Percentiles rank a stretch among this genome's conserved stretches.
Conservation (phyloP, 2,797 vertebrate genomes). For the Morus bassanus region DNA sequence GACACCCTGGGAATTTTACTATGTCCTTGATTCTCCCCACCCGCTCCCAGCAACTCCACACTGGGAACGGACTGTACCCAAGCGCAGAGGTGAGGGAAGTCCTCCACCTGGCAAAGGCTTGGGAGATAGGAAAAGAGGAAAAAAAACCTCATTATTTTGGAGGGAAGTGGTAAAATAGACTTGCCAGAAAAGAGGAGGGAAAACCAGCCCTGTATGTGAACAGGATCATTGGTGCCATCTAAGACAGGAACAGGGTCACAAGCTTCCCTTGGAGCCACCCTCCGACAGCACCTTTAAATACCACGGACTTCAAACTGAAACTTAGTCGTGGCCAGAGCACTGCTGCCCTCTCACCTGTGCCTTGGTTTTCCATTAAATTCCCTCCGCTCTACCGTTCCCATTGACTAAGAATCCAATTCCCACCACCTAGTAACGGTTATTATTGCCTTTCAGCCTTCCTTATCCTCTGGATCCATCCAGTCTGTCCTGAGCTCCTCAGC, state of each 20-base stretch:
- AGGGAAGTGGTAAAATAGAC: neutral
- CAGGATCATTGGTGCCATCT: neutral
- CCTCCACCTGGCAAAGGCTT: neutral
- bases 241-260: neutral
- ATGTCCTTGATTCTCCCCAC: neutral
- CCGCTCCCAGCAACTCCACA: neutral
- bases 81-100: neutral
- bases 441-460: neutral
- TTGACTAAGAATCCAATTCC: neutral
- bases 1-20: neutral
- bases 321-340: neutral
- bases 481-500: neutral
- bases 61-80: accelerated
- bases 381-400: neutral
- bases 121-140: neutral
- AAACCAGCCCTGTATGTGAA: neutral
- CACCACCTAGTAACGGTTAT: neutral
- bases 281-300: neutral
- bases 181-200: neutral
- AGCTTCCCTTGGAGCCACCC: too few species aligned
- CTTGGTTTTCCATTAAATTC: neutral
- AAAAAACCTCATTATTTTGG: neutral
- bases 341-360: neutral
- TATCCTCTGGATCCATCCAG: neutral
- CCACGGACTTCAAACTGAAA: neutral